Base-by-base conservation (phyloP, 2,888 invertebrate genomes). In the Latrodectus elegans region DNA sequence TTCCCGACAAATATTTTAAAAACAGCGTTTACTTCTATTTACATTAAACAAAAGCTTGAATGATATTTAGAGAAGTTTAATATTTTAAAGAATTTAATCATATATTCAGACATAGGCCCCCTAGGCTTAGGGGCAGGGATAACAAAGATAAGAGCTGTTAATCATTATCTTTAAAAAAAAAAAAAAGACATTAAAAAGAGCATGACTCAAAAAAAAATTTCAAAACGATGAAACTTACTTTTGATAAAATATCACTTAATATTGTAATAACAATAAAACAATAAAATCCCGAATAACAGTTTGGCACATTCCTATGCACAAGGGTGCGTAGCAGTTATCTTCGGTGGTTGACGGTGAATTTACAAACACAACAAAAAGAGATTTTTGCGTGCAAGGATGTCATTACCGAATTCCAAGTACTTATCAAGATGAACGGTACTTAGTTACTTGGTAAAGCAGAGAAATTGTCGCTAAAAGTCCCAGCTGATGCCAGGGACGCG, bases 401-500 rank as follows among this genome's bases (percentile, higher is more conserved):
- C 76, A 86, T 76, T 75, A 80, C 51, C 17, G 71, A 78, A 84
- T 84, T 84, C 73, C 73, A 49, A 79, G 74, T 55, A 79, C 52
- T 75, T 86, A 80, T 80, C 79, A 51, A 65, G 73, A 86, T 80
- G 64, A 75, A 72, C 75, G 64, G 71, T 71, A 79, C 76, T 60
- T 64, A 49, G 82, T 65, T 81, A 49, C 74, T 73, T 67, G n/a
- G 82, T 17, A 26, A 75, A 17, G 79, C 79, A 79, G 67, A 67
- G 65, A 85, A 85, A 85, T 79, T 68, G 75, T 85, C 78, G 60
- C 74, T 85, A 85, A 80, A 79, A 80, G 74, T 74, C 79, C 74
- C 85, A 86, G 85, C 85, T 86, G 85, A 86, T 70, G 70, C 74
- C 85, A 86, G 85, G 71, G 80, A 86, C 85, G 85, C 85, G 85